phyloP scores from a whole-genome alignment of 2,797 vertebrate genomes.

The Sylvia borin region DNA sequence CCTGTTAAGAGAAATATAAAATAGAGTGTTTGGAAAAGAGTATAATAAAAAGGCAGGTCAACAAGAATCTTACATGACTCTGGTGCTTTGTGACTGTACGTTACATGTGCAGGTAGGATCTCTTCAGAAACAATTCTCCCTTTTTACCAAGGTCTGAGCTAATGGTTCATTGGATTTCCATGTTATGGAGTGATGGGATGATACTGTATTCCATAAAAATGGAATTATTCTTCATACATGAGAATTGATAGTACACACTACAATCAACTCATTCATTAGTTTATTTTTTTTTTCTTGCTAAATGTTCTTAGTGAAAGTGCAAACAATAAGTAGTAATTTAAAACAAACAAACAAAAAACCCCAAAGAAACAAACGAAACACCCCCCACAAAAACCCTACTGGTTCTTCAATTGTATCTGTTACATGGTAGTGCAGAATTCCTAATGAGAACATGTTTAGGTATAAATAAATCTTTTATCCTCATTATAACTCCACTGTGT shows the following conservation, averaged over 20 bases:
- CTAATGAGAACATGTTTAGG: slow-evolving; percentile 54
- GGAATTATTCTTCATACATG: background rate
- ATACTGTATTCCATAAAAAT: background rate
- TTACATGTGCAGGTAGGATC: background rate
- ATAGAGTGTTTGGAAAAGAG: background rate
- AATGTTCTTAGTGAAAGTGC: background rate
- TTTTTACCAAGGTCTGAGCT: background rate
- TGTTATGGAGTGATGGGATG: background rate
- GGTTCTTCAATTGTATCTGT: slow-evolving; percentile 26
- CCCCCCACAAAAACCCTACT: background rate
- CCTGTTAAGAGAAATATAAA: background rate
- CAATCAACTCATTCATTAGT: background rate
- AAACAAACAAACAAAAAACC: background rate
- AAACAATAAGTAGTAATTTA: background rate
- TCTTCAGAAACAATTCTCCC: background rate
- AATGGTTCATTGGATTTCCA: background rate
- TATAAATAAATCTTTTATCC: slow-evolving; percentile 70
- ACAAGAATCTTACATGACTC: background rate
- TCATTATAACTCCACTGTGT: slow-evolving; percentile 47
- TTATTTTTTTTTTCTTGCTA: background rate
- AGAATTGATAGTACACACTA: background rate
- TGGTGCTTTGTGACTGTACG: background rate
- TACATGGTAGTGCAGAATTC: slow-evolving; percentile 41
- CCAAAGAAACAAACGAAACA: background rate
- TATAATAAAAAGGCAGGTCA: background rate